Conservation (phyloP, 37 sponge, comb jelly and placozoan species). For the Crambe crambe region DNA sequence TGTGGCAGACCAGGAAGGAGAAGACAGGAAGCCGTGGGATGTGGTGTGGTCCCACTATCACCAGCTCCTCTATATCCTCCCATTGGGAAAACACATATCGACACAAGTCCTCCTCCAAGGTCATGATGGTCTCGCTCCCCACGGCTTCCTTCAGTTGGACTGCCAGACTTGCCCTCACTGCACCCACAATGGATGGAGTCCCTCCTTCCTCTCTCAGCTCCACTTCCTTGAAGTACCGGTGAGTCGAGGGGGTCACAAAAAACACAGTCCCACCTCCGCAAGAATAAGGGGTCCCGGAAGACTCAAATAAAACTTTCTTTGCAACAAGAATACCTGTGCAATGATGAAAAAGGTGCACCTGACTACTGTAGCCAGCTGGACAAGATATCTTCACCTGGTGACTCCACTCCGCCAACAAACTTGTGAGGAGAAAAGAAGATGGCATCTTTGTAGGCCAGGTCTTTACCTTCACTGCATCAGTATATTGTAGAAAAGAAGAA, state of each 20-base stretch:
- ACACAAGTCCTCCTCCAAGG: slow-evolving; percentile 34
- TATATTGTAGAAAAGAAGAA: background rate
- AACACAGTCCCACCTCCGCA: slow-evolving; percentile 95
- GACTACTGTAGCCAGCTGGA: background rate
- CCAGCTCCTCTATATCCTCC: slow-evolving; percentile 26
- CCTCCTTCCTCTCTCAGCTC: slow-evolving; percentile 93
- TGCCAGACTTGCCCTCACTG: slow-evolving; percentile 86
- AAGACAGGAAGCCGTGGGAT: slow-evolving; percentile 80
- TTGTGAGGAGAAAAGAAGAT: slow-evolving; percentile 91
- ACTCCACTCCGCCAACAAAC: slow-evolving; percentile 90
- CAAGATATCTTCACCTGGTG: slow-evolving; percentile 52
- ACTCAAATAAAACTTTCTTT: slow-evolving; percentile 80
- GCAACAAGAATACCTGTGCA: slow-evolving; percentile 85
- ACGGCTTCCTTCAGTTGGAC: slow-evolving; percentile 83
- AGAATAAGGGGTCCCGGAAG: slow-evolving; percentile 42
- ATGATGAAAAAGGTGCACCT: background rate
- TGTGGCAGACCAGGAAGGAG: slow-evolving; percentile 85
- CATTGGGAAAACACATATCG: slow-evolving; percentile 23
- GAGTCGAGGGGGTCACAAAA: slow-evolving; percentile 69
- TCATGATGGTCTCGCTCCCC: slow-evolving; percentile 44
- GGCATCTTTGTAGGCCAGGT: slow-evolving; percentile 84
- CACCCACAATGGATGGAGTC: slow-evolving; percentile 85
- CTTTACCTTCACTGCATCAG: slow-evolving; percentile 27
- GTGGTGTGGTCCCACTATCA: slow-evolving; percentile 50
- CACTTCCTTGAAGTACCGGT: slow-evolving; percentile 74